Conservation (phyloP, 2,113 vertebrate genomes). For the Sterrhoptilus dennistouni region DNA sequence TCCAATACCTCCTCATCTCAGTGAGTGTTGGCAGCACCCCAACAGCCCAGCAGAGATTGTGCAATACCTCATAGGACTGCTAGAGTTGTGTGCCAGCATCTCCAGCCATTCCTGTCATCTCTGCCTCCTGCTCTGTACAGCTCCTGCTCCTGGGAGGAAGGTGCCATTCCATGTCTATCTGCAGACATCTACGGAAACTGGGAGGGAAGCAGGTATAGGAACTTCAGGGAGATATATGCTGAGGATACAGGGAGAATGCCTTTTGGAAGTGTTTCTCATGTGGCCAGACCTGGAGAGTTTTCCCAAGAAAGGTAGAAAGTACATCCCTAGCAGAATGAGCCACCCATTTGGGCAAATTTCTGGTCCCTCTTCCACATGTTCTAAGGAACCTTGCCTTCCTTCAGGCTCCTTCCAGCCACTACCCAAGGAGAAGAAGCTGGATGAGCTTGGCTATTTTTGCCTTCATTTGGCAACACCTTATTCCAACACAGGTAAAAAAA, state of each 20-base stretch:
- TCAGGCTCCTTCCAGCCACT: not conserved
- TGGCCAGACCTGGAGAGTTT: not conserved
- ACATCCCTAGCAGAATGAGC: not conserved
- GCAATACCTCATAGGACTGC: not conserved
- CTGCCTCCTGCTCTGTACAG: not conserved
- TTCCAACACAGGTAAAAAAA: not conserved
- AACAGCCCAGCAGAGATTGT: not conserved
- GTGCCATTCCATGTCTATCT: fast-evolving
- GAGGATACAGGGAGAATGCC: not conserved
- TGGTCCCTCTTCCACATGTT: not conserved
- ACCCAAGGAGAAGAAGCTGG: not conserved
- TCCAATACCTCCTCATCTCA: not conserved
- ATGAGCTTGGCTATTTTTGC: not conserved
- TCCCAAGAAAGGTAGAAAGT: not conserved
- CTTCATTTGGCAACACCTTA: not conserved
- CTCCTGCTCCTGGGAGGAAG: not conserved
- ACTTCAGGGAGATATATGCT: not conserved
- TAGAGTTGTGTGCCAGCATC: not conserved
- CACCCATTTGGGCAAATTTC: not conserved
- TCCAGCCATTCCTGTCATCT: not conserved
- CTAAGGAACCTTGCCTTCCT: not conserved
- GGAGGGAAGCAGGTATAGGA: not conserved
- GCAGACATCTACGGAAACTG: not conserved
- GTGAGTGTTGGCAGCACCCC: not conserved
- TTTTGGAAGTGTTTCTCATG: not conserved